phyloP scores from a whole-genome alignment of 1,140 invertebrate genomes.

The Drosophila pectinifera region DNA sequence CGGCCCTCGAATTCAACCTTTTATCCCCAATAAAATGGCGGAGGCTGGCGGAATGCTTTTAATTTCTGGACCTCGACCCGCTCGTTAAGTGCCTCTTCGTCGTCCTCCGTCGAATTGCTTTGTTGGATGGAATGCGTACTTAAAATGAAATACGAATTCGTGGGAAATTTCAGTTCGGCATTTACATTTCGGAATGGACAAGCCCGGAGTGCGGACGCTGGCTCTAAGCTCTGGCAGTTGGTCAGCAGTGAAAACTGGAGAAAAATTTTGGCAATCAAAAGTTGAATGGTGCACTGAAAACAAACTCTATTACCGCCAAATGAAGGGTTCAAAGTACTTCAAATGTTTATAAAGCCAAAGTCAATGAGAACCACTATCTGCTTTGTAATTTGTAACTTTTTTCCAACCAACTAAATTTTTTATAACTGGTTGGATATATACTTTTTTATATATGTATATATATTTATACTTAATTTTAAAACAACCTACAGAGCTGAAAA shows the following conservation, averaged over 20 bases:
- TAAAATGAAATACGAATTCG: slow-evolving; percentile 54
- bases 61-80: slow-evolving; percentile 53
- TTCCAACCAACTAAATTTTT: too few species aligned
- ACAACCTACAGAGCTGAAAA: too few species aligned
- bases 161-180: slow-evolving; percentile 34
- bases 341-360: background rate
- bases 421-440: too few species aligned
- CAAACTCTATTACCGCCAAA: slow-evolving; percentile 3
- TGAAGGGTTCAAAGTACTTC: too few species aligned
- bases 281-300: slow-evolving; percentile 34
- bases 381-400: too few species aligned
- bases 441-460: too few species aligned
- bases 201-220: slow-evolving; percentile 8
- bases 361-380: too few species aligned
- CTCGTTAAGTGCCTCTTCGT: slow-evolving; percentile 45
- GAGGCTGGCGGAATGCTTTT: slow-evolving; percentile 59
- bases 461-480: too few species aligned
- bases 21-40: slow-evolving; percentile 58
- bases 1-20: slow-evolving; percentile 39
- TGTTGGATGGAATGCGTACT: slow-evolving; percentile 45
- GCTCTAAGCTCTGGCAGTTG: slow-evolving; percentile 48
- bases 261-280: slow-evolving; percentile 51
- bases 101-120: slow-evolving; percentile 30
- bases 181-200: slow-evolving; percentile 47
- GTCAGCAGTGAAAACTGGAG: slow-evolving; percentile 41